Base-by-base conservation (phyloP, 1,140 invertebrate genomes). In the Brachionus calyciflorus region DNA sequence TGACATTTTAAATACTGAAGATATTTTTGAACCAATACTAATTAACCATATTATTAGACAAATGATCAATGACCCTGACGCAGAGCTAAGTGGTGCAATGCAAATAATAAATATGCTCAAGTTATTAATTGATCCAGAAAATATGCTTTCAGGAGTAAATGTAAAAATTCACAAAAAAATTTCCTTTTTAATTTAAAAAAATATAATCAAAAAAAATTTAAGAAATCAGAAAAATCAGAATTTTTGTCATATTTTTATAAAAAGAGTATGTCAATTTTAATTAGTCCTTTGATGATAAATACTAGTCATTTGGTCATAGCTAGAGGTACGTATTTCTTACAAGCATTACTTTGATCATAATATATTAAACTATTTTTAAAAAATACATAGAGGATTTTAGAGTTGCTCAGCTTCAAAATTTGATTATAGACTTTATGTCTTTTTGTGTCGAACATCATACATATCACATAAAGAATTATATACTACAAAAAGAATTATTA, bases 401-500 rank as follows among this genome's bases (percentile, higher is more conserved):
- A 84, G 95, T 93, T 65, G 94, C 96, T 69, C 95, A 98, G 86
- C 87, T 99, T 57, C 87, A 98, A 48, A 92, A 93, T 53, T 87
- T 98, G 63, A 94, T 99, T 49, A 84, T 99, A 75, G 96, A 99
- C 84, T 87, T 99, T 79, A 87, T 99, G 63, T 93, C 93, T n/a
- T 99, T 99, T 85, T 99, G 96, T 86, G 94, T 99, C n/a, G 96
- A 99, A 86, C 95, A 98, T 88, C 97, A 99, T 86, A 93, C 92
- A 53, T 98, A 96, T 87, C 94, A 98, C 85, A 96, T 98, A 82
- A 97, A 97, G 84, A 97, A 96, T 82, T 98, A 93, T 85, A 92
- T 98, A 83, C 89, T 98, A 79, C 93, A 93, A 84, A 97, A 96
- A 87, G 94, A 99, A 87, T 88, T 99, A 78, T 88, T 99, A 65